Conservation (phyloP, 2,113 vertebrate species). For the Psittacula cyanocephala region DNA sequence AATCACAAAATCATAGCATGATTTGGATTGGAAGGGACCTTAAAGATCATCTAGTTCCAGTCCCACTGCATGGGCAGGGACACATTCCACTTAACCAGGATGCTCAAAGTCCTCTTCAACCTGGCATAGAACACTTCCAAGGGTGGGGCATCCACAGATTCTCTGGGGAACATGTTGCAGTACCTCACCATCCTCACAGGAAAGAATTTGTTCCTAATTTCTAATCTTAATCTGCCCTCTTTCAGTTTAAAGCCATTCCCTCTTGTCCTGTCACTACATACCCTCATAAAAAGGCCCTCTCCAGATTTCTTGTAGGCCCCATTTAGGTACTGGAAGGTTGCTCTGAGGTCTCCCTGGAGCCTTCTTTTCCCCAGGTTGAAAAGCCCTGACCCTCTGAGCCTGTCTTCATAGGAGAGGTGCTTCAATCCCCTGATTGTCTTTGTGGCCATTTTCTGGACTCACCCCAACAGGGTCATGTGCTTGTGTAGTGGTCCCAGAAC, state of each 20-base stretch:
- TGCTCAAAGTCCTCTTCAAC: neutral
- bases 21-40: neutral
- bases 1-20: neutral
- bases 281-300: neutral
- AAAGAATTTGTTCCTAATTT: neutral
- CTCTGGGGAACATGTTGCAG: neutral
- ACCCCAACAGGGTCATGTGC: neutral
- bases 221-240: neutral
- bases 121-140: neutral
- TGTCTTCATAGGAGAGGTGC: neutral
- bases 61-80: neutral
- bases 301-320: neutral
- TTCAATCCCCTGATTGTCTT: neutral
- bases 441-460: neutral
- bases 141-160: neutral
- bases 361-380: neutral
- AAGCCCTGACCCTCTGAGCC: neutral
- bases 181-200: neutral
- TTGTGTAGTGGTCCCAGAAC: neutral
- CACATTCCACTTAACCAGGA: neutral
- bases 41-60: neutral
- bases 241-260: neutral
- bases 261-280: neutral
- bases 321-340: neutral
- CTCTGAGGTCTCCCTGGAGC: neutral